Evolutionary conservation across 2,113 vertebrate species (phyloP), one percentile per base, ranked within the genome.

Genomic region (Oophaga pumilio): DNA sequence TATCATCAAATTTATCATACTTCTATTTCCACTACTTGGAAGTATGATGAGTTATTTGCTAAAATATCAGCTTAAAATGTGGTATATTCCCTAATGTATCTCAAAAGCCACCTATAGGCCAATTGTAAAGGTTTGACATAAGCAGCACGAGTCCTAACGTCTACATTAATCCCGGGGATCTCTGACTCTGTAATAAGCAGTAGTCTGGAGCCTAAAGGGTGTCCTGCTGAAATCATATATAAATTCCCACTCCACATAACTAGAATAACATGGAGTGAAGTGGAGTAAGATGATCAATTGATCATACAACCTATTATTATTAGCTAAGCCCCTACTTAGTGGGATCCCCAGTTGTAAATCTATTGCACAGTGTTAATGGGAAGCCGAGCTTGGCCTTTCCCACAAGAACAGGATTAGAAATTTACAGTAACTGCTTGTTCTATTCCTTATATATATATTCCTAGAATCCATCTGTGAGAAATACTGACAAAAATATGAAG

Each of bases 281-380:
- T 49, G 33, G 1, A 50, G 80, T 66, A 68, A 68, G 62, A 52
- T 66, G 62, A 82, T n/a, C n/a, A n/a, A n/a, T n/a, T n/a, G n/a
- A 20, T 82, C 80, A 82, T 15, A 82, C 22, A n/a, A 68, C 20
- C 80, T 68, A 82, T 82, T 82, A 82, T 68, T n/a, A n/a, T 17
- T 68, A 24, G 80, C 80, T 82, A 82, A 82, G 80, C 80, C 80
- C 60, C 14, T 57, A 24, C 80, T 82, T 82, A 82, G 79, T n/a
- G 60, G 11, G 33, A 71, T 66, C 33, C 59, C 33, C 28, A 66
- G 80, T 49, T 71, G 68, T 71, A 33, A 71, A 33, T 71, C 68
- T 71, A 33, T 33, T 15, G 18, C 68, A 71, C 5, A 12, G 13
- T 7, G 68, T 71, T 43, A 71, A 71, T 73, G 80, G 64, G 7